These are phyloP conservation scores for Raphicerus campestris DNA, from an alignment of 2,113 vertebrate genomes.

Conservation along the genomic window DNA sequence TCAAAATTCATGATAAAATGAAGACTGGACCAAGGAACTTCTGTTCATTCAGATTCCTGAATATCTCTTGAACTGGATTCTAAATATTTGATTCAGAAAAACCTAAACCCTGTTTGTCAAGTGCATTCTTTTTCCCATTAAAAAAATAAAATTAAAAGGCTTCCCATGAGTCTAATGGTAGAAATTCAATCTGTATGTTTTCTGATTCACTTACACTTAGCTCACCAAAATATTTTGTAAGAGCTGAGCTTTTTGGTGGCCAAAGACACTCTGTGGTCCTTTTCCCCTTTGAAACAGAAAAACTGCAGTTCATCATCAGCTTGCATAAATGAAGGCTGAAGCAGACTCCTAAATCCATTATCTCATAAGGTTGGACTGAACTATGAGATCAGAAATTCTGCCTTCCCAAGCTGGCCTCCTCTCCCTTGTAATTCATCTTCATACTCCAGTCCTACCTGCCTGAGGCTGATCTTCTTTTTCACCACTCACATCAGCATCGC, in stretches of 20 bases:
- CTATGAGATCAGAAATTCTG: background rate
- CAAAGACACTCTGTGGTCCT: constrained; percentile 40
- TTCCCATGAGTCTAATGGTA: background rate
- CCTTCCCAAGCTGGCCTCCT: background rate
- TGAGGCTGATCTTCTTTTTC: background rate
- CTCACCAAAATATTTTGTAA: constrained; percentile 68
- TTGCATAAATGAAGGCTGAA: constrained; percentile 4
- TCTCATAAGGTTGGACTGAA: background rate
- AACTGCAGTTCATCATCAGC: constrained; percentile 5
- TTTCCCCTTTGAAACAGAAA: constrained; percentile 38
- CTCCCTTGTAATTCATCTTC: background rate
- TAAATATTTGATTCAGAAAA: constrained; percentile 60
- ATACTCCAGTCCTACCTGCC: background rate
- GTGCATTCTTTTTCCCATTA: constrained; percentile 9
- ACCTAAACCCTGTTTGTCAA: constrained; percentile 40
- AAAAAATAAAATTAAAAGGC: background rate
- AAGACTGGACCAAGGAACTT: background rate
- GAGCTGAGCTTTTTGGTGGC: constrained; percentile 39
- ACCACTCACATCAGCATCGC: background rate
- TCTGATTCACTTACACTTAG: constrained; percentile 64
- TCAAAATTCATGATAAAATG: background rate
- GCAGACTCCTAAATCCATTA: constrained; percentile 22
- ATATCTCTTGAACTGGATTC: background rate
- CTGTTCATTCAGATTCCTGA: background rate
- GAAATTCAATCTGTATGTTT: constrained; percentile 61